These are phyloP conservation scores for Porites rus DNA, from an alignment of 92 coral and sea anemone genomes.

Conservation along the genomic window DNA sequence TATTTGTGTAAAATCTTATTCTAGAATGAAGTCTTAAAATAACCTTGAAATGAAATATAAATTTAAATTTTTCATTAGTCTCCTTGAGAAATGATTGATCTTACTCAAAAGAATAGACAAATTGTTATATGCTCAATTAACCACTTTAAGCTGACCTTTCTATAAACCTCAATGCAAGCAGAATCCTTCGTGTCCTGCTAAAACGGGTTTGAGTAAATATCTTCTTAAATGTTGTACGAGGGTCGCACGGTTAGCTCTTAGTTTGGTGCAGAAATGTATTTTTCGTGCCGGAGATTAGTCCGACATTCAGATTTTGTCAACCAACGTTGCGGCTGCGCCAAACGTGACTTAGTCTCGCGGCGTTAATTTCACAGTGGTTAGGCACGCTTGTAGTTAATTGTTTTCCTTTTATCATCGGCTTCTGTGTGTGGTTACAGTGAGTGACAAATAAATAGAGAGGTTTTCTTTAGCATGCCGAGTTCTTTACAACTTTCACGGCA, in stretches of 20 bases:
- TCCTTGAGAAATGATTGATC: not conserved
- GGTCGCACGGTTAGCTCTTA: not conserved
- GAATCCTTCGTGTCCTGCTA: not conserved
- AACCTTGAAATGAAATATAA: not conserved
- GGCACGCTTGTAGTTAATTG: not conserved
- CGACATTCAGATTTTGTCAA: not conserved
- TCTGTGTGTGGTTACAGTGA: constrained; percentile 44
- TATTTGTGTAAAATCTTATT: no score
- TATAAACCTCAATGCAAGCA: not conserved
- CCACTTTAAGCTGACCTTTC: not conserved
- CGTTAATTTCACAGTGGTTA: constrained; percentile 50
- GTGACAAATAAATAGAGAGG: not conserved
- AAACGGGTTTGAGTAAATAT: not conserved
- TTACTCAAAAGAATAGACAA: not conserved
- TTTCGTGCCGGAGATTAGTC: not conserved
- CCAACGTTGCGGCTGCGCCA: not conserved
- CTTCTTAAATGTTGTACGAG: not conserved
- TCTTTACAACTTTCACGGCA: constrained; percentile 1
- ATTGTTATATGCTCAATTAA: constrained; percentile 10
- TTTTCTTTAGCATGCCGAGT: constrained; percentile 21
- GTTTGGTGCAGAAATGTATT: not conserved
- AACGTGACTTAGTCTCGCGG: constrained; percentile 10
- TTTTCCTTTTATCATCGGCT: constrained; percentile 10
- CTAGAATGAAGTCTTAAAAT: not conserved
- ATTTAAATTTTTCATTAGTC: not conserved